phyloP scores from a whole-genome alignment of 2,113 vertebrate species.

The Semnornis frantzii region DNA sequence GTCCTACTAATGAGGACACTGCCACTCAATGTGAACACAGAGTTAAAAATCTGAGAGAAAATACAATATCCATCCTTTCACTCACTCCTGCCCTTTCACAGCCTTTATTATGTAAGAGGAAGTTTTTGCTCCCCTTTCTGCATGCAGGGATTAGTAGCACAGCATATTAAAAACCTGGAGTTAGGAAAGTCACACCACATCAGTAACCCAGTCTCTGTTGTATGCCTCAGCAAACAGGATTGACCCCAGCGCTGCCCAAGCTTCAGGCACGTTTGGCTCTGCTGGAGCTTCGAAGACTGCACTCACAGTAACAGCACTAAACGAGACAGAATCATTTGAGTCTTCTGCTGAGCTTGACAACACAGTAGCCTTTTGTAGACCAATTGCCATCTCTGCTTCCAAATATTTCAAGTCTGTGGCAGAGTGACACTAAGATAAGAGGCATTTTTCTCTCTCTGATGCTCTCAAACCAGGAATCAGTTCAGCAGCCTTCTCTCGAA shows the following conservation, averaged over 20 bases:
- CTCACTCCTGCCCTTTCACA: background rate
- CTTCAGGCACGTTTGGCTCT: background rate
- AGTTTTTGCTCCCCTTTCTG: background rate
- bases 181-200: background rate
- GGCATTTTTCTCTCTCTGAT: background rate
- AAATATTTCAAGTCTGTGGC: background rate
- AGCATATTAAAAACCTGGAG: background rate
- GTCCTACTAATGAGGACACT: background rate
- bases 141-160: background rate
- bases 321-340: background rate
- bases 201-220: background rate
- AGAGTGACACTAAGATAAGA: background rate
- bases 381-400: background rate
- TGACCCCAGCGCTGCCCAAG: background rate
- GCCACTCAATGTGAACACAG: background rate
- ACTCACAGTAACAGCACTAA: background rate
- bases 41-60: background rate
- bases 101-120: background rate
- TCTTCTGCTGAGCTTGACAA: background rate
- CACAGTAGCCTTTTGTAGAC: background rate
- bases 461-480: background rate
- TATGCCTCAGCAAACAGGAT: background rate
- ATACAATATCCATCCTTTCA: background rate
- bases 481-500: background rate
- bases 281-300: background rate